Percentiles rank a stretch among this genome's conserved stretches.
These are phyloP conservation scores for Leptarthrus brevirostris DNA, from an alignment of 2,888 invertebrate species.

Conservation along the genomic window DNA sequence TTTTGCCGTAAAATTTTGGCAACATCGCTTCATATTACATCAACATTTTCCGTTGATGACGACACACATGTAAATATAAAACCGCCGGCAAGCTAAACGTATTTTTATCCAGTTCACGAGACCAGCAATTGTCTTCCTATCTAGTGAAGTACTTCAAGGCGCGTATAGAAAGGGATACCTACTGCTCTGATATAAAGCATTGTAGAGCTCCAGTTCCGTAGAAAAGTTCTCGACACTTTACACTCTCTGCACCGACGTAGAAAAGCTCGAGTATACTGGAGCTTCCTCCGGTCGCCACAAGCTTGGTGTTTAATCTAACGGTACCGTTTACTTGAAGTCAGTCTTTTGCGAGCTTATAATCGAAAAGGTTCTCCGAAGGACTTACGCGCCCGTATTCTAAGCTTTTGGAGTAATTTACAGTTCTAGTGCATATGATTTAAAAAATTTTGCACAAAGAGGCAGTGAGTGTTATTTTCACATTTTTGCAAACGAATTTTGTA, in stretches of 20 bases:
- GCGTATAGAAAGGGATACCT: slow-evolving; percentile 12
- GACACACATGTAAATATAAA: slow-evolving; percentile 32
- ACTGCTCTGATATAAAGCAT: slow-evolving; percentile 24
- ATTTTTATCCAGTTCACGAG: slow-evolving; percentile 29
- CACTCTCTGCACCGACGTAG: slow-evolving; percentile 40
- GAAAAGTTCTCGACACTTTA: not conserved
- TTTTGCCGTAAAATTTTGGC: too few relatives aligned
- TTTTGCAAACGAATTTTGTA: not conserved
- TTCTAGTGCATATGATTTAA: slow-evolving; percentile 11
- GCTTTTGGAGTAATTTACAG: slow-evolving; percentile 6
- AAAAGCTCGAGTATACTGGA: slow-evolving; percentile 16
- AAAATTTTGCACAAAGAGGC: not conserved
- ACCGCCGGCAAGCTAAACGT: slow-evolving; percentile 28
- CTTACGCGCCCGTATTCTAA: not conserved
- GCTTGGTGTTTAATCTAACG: not conserved
- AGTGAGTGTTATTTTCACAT: not conserved
- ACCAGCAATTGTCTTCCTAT: slow-evolving; percentile 23
- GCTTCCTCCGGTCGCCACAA: slow-evolving; percentile 3
- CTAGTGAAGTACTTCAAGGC: not conserved
- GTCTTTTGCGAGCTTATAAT: slow-evolving; percentile 29
- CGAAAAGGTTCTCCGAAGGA: slow-evolving; percentile 27
- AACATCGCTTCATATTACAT: slow-evolving; percentile 13
- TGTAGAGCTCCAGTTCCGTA: slow-evolving; percentile 8
- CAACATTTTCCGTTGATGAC: slow-evolving; percentile 24
- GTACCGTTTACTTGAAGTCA: slow-evolving; percentile 7